Evolutionary conservation across 2,797 vertebrate species (phyloP).

Genomic region (Triplophysa bombifrons): DNA sequence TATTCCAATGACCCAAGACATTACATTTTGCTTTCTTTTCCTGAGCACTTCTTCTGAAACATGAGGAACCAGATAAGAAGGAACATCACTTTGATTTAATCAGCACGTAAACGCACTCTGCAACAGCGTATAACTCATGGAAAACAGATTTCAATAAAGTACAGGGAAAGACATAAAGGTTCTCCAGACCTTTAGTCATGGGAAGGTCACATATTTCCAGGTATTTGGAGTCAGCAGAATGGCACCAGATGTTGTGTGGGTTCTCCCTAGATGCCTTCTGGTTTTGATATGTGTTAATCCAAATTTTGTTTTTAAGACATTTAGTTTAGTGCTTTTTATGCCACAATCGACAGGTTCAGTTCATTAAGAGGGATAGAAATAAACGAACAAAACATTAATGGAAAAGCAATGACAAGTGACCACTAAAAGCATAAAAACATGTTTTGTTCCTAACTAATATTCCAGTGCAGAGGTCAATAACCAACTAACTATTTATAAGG

Average conservation of each 20-base stretch:
- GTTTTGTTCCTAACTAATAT: too few species aligned
- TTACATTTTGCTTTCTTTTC: constrained; percentile 29
- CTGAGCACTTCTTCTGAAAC: constrained; percentile 11
- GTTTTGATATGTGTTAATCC: constrained; percentile 15
- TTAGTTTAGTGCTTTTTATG: neutral
- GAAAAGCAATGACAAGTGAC: too few species aligned
- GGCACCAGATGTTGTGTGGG: constrained; percentile 49
- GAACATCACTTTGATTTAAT: constrained; percentile 22
- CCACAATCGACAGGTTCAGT: neutral
- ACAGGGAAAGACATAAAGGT: neutral
- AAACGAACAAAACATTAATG: too few species aligned
- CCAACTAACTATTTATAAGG: neutral
- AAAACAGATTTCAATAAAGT: constrained; percentile 23
- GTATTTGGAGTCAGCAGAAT: constrained; percentile 33
- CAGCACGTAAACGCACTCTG: constrained; percentile 17
- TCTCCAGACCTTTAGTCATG: constrained; percentile 19
- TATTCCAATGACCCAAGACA: constrained; percentile 69
- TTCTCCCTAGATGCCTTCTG: constrained; percentile 29
- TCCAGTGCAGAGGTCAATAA: too few species aligned
- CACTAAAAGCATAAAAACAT: too few species aligned
- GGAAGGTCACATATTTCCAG: constrained; percentile 33
- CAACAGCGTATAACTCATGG: constrained; percentile 17
- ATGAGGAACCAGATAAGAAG: neutral
- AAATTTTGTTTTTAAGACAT: constrained; percentile 31
- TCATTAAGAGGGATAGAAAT: neutral